Evolutionary conservation across 2,797 vertebrate species (phyloP).

Genomic region (Gymnoscopelus braueri): DNA sequence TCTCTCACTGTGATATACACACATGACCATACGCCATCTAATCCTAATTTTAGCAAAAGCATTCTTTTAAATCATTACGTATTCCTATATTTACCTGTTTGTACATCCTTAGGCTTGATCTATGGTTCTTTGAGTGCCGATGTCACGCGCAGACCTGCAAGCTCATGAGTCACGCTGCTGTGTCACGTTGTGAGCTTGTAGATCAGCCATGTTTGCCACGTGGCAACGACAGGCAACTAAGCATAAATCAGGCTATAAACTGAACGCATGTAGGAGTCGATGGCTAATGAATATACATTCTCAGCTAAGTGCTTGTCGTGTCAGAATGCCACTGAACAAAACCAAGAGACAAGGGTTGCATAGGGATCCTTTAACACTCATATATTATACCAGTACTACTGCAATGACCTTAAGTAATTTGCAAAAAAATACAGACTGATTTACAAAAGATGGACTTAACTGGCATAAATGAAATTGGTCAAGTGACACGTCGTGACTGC

Average conservation of each 20-base stretch:
- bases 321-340: conserved; percentile 58
- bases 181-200: no score
- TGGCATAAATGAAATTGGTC: background rate
- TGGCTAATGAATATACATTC: conserved; percentile 60
- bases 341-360: conserved; percentile 73
- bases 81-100: conserved; percentile 23
- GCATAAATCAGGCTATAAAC: background rate
- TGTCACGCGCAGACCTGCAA: no score
- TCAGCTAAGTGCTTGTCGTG: conserved; percentile 61
- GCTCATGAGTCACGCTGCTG: no score
- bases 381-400: conserved; percentile 54
- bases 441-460: conserved; percentile 1
- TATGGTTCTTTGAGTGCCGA: no score
- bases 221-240: no score
- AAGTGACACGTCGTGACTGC: conserved; percentile 19
- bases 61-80: no score
- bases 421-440: background rate
- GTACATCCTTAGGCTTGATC: conserved; percentile 40
- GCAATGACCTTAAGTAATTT: conserved; percentile 21
- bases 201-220: no score
- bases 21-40: background rate
- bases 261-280: no score
- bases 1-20: background rate
- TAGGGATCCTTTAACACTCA: conserved; percentile 70
- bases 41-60: background rate